These are phyloP conservation scores for Dysdera silvatica DNA, from an alignment of 1,140 invertebrate species.

Conservation along the genomic window DNA sequence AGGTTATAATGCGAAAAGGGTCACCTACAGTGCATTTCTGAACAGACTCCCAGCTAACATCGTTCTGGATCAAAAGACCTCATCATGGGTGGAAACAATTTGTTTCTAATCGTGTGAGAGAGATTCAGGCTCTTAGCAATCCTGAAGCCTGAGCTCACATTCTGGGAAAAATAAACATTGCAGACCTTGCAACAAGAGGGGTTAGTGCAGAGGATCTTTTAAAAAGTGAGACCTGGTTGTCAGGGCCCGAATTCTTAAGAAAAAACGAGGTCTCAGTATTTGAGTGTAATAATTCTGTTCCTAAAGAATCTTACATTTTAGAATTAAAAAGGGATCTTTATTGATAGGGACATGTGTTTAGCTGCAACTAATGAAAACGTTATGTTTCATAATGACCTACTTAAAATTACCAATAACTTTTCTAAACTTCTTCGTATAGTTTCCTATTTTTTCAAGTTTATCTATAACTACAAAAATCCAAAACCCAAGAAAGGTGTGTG, in stretches of 20 bases:
- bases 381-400: too few relatives aligned
- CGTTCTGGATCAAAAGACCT: slow-evolving; percentile 39
- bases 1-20: neutral
- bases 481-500: neutral
- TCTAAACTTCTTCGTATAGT: too few relatives aligned
- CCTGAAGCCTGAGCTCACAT: neutral
- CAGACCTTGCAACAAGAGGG: neutral
- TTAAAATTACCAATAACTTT: too few relatives aligned
- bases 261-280: too few relatives aligned
- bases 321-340: too few relatives aligned
- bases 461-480: too few relatives aligned
- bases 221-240: neutral
- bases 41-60: slow-evolving; percentile 40
- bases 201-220: neutral
- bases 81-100: slow-evolving; percentile 33
- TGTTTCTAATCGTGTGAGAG: slow-evolving; percentile 1
- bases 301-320: too few relatives aligned
- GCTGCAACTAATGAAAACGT: too few relatives aligned
- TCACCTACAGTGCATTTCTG: slow-evolving; percentile 32
- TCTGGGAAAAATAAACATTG: neutral
- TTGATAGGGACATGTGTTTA: too few relatives aligned
- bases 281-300: too few relatives aligned
- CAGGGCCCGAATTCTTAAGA: too few relatives aligned
- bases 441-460: too few relatives aligned
- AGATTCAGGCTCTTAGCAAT: neutral